These are phyloP conservation scores for Nesidiocoris tenuis DNA, from an alignment of 2,888 invertebrate species.

Conservation along the genomic window DNA sequence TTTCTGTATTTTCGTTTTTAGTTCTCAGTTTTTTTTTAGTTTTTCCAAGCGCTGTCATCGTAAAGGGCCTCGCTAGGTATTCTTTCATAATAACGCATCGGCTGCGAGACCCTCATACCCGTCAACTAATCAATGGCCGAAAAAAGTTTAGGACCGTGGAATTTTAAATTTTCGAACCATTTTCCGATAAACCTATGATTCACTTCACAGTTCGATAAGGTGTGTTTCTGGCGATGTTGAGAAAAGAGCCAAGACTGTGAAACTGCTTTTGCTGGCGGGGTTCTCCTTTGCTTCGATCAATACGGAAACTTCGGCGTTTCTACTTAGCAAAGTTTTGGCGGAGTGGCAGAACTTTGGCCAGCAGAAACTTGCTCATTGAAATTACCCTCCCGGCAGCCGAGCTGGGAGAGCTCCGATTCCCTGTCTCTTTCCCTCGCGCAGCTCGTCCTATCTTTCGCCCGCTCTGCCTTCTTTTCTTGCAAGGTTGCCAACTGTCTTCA, in stretches of 20 bases:
- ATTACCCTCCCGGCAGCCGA: constrained; percentile 43
- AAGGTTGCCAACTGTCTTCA: not conserved
- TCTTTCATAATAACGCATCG: too few relatives aligned
- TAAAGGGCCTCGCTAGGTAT: too few relatives aligned
- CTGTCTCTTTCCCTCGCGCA: not conserved
- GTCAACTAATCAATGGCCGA: too few relatives aligned
- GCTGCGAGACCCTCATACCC: too few relatives aligned
- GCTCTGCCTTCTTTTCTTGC: constrained; percentile 9
- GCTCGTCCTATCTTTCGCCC: not conserved
- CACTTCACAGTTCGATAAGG: constrained; percentile 14
- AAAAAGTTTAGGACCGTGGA: too few relatives aligned
- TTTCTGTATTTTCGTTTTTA: too few relatives aligned
- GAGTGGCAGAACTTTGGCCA: constrained; percentile 47
- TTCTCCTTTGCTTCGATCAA: constrained; percentile 44
- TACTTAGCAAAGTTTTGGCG: constrained; percentile 49
- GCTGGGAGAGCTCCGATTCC: not conserved
- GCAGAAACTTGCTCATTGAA: constrained; percentile 48
- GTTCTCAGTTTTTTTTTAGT: too few relatives aligned
- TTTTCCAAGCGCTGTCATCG: too few relatives aligned
- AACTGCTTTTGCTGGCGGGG: constrained; percentile 24
- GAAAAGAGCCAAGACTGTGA: constrained; percentile 40
- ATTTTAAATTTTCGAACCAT: too few relatives aligned
- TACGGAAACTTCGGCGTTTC: constrained; percentile 49
- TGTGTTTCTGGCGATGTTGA: constrained; percentile 35
- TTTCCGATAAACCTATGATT: too few relatives aligned